These are phyloP conservation scores for Pyrocoelia pectoralis DNA, from an alignment of 2,888 invertebrate species.

Conservation along the genomic window DNA sequence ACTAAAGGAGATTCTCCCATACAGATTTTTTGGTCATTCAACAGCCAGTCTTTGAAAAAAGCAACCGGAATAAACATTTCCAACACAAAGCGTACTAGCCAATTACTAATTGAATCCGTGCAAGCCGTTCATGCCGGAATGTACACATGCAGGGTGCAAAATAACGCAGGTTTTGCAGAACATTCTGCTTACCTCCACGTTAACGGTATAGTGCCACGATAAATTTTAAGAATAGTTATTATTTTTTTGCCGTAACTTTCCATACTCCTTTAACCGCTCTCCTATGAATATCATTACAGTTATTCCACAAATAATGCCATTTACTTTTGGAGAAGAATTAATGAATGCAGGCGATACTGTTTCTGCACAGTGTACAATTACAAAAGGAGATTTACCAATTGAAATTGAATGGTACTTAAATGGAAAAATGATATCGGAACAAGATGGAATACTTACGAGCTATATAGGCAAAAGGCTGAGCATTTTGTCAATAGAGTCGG, in stretches of 20 bases:
- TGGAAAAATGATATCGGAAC: slow-evolving; percentile 67
- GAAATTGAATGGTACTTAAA: slow-evolving; percentile 75
- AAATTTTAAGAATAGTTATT: neutral
- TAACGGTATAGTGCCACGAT: slow-evolving; percentile 56
- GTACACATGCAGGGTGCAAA: slow-evolving; percentile 69
- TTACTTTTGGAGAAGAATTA: slow-evolving; percentile 76
- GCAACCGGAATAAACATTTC: neutral
- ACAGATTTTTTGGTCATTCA: slow-evolving; percentile 74
- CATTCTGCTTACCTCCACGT: slow-evolving; percentile 56
- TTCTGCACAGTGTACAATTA: slow-evolving; percentile 77
- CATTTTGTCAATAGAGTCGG: slow-evolving; percentile 76
- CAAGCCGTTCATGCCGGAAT: slow-evolving; percentile 72
- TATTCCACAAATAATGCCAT: slow-evolving; percentile 74
- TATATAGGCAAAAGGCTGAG: slow-evolving; percentile 71
- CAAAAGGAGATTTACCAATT: slow-evolving; percentile 77
- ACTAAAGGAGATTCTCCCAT: slow-evolving; percentile 77
- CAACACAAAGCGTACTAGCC: slow-evolving; percentile 63
- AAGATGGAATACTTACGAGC: slow-evolving; percentile 66
- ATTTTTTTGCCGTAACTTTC: slow-evolving; percentile 1
- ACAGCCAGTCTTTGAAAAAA: slow-evolving; percentile 64
- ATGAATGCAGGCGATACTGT: slow-evolving; percentile 79
- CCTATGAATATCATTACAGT: slow-evolving; percentile 60
- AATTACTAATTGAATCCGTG: slow-evolving; percentile 59
- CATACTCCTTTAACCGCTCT: slow-evolving; percentile 63
- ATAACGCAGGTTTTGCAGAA: slow-evolving; percentile 58